phyloP scores from a whole-genome alignment of 2,888 invertebrate species.

The Scaptodrosophila latifasciaeformis region DNA sequence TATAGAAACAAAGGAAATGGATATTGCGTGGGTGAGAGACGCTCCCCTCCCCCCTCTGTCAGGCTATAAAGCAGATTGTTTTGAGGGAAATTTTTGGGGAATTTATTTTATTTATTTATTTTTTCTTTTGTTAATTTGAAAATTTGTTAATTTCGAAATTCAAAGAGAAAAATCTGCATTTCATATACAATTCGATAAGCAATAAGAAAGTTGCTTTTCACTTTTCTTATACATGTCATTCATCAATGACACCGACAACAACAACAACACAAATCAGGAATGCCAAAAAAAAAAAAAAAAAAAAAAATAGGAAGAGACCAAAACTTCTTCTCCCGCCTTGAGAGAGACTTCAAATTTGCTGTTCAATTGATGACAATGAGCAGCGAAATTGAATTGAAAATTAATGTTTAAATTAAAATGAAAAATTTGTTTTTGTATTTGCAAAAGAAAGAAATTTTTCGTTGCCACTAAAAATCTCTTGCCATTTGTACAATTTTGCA shows the following conservation, averaged over 20 bases:
- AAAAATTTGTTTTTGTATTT: conserved; percentile 12
- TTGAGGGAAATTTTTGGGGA: neutral
- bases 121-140: too few relatives aligned
- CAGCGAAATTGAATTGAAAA: conserved; percentile 40
- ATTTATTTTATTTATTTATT: too few relatives aligned
- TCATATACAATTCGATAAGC: neutral
- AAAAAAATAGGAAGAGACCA: too few relatives aligned
- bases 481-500: neutral
- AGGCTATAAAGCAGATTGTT: neutral
- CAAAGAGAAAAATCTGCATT: neutral
- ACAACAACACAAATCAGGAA: neutral
- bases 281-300: neutral
- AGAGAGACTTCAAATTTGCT: too few relatives aligned
- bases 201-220: neutral
- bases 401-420: conserved; percentile 42
- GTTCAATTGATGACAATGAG: conserved; percentile 41
- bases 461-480: neutral
- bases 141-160: too few relatives aligned
- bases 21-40: conserved; percentile 10
- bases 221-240: conserved; percentile 4
- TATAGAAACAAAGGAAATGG: conserved; percentile 21
- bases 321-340: neutral
- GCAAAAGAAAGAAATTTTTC: neutral
- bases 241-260: conserved; percentile 1
- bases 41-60: neutral